Percentiles rank a stretch among this genome's conserved stretches.
phyloP scores from a whole-genome alignment of 2,797 vertebrate species.

The Anomalospiza imberbis region DNA sequence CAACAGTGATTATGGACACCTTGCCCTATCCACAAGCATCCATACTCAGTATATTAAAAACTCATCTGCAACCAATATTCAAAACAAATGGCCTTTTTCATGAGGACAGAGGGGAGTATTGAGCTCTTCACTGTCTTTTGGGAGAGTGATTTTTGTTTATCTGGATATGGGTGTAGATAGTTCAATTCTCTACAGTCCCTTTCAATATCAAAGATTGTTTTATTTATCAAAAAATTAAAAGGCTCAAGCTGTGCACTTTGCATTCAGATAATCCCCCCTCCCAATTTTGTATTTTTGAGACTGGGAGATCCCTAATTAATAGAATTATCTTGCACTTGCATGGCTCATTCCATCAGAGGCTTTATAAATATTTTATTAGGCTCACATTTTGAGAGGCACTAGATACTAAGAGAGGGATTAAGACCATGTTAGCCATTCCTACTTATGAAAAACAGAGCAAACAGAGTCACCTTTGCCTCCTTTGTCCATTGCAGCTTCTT shows the following conservation, averaged over 20 bases:
- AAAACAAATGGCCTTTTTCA: constrained; percentile 2
- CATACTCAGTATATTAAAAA: neutral
- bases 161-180: neutral
- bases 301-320: constrained; percentile 50
- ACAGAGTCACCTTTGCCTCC: neutral
- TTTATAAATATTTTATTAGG: constrained; percentile 60
- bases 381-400: constrained; percentile 33
- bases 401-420: neutral
- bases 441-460: neutral
- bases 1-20: neutral
- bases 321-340: constrained; percentile 60
- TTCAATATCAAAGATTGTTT: constrained; percentile 39
- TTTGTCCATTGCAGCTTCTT: neutral
- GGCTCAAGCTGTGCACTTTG: constrained; percentile 42
- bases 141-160: constrained; percentile 33
- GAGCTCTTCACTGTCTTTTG: neutral
- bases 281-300: constrained; percentile 17
- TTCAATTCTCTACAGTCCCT: constrained; percentile 17
- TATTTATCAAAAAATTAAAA: constrained; percentile 57
- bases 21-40: neutral
- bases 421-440: neutral
- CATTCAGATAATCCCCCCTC: constrained; percentile 21
- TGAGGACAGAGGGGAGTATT: constrained; percentile 20
- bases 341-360: neutral
- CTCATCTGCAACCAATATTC: constrained; percentile 1